Conservation (phyloP, 2,888 invertebrate species). For the Polymixis lichenea region DNA sequence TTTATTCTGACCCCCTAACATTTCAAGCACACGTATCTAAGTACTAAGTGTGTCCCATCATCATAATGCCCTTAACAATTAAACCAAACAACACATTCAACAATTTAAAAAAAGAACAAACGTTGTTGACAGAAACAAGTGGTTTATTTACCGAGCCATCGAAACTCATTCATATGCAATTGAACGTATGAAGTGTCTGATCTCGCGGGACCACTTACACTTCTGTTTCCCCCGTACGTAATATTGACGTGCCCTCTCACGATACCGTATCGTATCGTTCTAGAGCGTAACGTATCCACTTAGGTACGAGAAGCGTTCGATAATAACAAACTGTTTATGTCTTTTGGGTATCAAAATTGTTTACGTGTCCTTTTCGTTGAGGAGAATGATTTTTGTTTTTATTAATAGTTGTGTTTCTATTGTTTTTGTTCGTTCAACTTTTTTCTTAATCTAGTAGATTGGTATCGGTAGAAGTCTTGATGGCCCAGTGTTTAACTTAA, state of each 20-base stretch:
- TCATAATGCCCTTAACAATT: neutral
- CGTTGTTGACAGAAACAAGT: constrained; percentile 58
- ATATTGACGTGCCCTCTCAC: constrained; percentile 49
- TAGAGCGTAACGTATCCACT: constrained; percentile 37
- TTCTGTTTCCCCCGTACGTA: constrained; percentile 38
- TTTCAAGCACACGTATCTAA: neutral
- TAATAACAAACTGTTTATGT: constrained; percentile 46
- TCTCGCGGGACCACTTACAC: constrained; percentile 62
- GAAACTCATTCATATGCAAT: constrained; percentile 66
- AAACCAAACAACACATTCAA: constrained; percentile 4
- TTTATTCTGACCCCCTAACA: neutral
- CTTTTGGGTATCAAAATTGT: constrained; percentile 26
- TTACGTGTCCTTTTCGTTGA: constrained; percentile 1
- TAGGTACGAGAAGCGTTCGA: constrained; percentile 33
- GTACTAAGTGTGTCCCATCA: neutral
- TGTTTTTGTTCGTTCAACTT: neutral
- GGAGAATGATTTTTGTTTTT: constrained; percentile 1
- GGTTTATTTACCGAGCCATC: constrained; percentile 61
- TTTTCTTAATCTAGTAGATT: neutral
- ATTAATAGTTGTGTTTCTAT: neutral
- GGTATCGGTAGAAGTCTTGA: too few relatives aligned
- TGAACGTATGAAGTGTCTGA: constrained; percentile 59
- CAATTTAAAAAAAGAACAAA: constrained; percentile 36
- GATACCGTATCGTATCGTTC: constrained; percentile 22
- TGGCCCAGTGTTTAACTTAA: too few relatives aligned